Evolutionary conservation across 2,888 invertebrate species (phyloP).

Genomic region (Dynastes maya): DNA sequence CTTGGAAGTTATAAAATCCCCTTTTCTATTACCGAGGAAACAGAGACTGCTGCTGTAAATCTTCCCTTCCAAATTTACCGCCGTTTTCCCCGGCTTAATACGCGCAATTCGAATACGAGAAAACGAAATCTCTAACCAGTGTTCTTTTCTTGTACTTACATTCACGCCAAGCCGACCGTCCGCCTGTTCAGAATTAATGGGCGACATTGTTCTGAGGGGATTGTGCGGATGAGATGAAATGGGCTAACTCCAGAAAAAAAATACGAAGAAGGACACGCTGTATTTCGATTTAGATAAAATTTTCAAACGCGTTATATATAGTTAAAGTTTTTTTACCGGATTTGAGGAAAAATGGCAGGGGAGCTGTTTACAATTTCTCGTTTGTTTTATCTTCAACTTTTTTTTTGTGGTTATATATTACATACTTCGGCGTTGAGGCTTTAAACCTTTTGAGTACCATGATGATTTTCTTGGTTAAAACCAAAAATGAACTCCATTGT

Average conservation of each 20-base stretch:
- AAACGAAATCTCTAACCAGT: slow-evolving; percentile 38
- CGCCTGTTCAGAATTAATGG: slow-evolving; percentile 41
- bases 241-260: neutral
- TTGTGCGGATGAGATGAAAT: slow-evolving; percentile 24
- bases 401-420: no score
- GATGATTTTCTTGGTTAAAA: no score
- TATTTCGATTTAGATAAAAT: no score
- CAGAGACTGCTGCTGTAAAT: slow-evolving; percentile 16
- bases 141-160: slow-evolving; percentile 43
- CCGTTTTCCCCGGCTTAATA: slow-evolving; percentile 28
- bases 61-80: slow-evolving; percentile 53
- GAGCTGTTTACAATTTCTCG: no score
- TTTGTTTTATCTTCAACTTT: no score
- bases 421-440: no score
- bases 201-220: slow-evolving; percentile 33
- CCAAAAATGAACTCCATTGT: no score
- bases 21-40: slow-evolving; percentile 3
- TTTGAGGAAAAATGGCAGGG: no score
- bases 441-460: no score
- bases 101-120: slow-evolving; percentile 33
- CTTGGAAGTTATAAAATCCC: slow-evolving; percentile 10
- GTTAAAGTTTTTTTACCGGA: no score
- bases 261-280: neutral
- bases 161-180: slow-evolving; percentile 25
- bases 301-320: no score